These are phyloP conservation scores for Elmis aenea DNA, from an alignment of 2,888 invertebrate species.

Conservation along the genomic window DNA sequence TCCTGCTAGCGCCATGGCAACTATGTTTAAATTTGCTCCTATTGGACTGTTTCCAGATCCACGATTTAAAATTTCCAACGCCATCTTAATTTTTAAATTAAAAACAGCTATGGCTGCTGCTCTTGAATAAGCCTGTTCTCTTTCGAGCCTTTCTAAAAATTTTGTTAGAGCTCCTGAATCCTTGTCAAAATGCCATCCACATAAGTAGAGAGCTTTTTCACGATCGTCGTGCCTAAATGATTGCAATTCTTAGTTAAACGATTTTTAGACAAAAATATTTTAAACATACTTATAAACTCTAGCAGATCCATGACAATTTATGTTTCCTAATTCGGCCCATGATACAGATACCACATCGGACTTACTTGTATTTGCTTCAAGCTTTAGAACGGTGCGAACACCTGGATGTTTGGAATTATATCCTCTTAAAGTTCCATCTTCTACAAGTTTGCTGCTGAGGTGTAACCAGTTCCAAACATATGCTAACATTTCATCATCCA, in stretches of 20 bases:
- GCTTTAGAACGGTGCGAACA: conserved; percentile 52
- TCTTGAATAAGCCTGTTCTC: conserved; percentile 68
- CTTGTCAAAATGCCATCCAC: conserved; percentile 85
- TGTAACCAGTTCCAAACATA: conserved; percentile 83
- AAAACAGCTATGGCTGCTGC: conserved; percentile 91
- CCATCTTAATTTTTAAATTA: conserved; percentile 76
- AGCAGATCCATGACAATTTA: conserved; percentile 48
- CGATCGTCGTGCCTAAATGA: conserved; percentile 63
- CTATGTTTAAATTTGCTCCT: conserved; percentile 52
- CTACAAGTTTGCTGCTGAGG: conserved; percentile 63
- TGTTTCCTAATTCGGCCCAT: conserved; percentile 61
- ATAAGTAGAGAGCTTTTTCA: conserved; percentile 75
- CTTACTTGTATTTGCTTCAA: conserved; percentile 49
- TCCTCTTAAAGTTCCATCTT: conserved; percentile 58
- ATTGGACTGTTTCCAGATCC: conserved; percentile 49
- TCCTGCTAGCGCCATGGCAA: conserved; percentile 80
- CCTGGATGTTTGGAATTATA: conserved; percentile 60
- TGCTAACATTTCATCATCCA: conserved; percentile 68
- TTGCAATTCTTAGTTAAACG: neutral
- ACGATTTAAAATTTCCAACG: conserved; percentile 79
- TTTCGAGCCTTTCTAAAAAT: conserved; percentile 65
- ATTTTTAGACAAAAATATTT: neutral
- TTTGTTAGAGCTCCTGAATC: conserved; percentile 54
- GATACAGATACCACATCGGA: conserved; percentile 59
- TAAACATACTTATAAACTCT: conserved; percentile 52